Conservation (phyloP, 2,797 vertebrate species). For the Lacerta bilineata region DNA sequence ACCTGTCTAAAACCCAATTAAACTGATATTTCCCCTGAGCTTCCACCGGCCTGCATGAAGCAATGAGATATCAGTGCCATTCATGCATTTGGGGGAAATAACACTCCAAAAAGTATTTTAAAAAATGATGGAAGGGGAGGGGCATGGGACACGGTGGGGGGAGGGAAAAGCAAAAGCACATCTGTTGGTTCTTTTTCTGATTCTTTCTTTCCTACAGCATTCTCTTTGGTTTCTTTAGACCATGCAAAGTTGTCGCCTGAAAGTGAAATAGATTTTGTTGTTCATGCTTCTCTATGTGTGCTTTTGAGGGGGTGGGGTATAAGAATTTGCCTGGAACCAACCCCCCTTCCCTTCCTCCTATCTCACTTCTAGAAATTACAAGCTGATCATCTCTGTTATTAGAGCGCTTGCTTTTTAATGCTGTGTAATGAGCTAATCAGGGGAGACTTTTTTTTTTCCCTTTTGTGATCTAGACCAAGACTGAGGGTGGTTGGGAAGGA, state of each 20-base stretch:
- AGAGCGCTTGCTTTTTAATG: neutral
- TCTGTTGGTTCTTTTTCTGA: too few relatives aligned
- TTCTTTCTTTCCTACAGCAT: neutral
- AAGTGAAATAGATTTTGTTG: neutral
- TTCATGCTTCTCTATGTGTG: neutral
- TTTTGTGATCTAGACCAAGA: neutral
- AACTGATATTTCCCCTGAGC: constrained; percentile 8
- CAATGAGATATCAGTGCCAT: constrained; percentile 18
- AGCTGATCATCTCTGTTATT: neutral
- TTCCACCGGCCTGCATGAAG: constrained; percentile 22
- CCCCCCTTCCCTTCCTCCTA: neutral
- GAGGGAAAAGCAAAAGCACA: neutral
- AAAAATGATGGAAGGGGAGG: too few relatives aligned
- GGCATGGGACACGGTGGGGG: too few relatives aligned
- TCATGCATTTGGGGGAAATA: neutral
- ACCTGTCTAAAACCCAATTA: constrained; percentile 40
- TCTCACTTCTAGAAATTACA: neutral
- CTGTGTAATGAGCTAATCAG: neutral
- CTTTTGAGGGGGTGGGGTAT: neutral
- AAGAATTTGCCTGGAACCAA: neutral
- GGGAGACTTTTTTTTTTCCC: neutral
- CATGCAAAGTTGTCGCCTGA: neutral
- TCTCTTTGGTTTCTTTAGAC: neutral
- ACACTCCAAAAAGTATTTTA: neutral
- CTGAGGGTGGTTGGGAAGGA: neutral